Base-by-base conservation (phyloP, 2,797 vertebrate genomes). In the Coluber constrictor region DNA sequence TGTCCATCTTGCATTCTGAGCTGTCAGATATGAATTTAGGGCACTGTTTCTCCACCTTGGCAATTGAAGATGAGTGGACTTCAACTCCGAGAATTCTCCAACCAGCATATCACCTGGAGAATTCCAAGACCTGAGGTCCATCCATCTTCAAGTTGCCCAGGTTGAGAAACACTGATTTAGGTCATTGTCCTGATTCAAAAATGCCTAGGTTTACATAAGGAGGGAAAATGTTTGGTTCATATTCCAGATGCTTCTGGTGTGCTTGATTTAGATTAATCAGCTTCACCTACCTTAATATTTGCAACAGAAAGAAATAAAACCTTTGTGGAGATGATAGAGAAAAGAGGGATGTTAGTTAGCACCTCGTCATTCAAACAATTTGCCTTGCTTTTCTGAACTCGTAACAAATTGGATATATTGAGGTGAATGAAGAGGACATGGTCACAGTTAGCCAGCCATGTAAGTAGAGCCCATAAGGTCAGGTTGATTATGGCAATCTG, bases 401-500 rank as follows among this genome's bases (percentile, higher is more conserved):
- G 5, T 32, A 47, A 54, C 56, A 83, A 91, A 56, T 66, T 74
- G n/a, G 55, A 60, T 60, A 74, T 25, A 66, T 56, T n/a, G n/a
- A 32, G 83, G 18, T 63, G 60, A 90, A 79, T 86, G 61, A 83
- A 91, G 25, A 51, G n/a, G 4, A 55, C 83, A 54, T 56, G 63
- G 87, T 37, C 43, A 89, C n/a, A 54, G 56, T 43, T 61, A 88
- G 23, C 87, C 70, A 93, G 32, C 83, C 87, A 12, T 89, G 32
- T 86, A 91, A 86, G 27, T 54, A 66, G 47, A 93, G 79, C 29
- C 8, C 12, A 29, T 88, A 59, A 51, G 10, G 43, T 92, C 55
- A 55, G 25, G 47, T 86, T 9, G 47, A n/a, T 79, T 43, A 47
- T 95, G 29, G 96, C 95, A 93, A 88, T 92, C 93, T 74, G 91